A percentile compares a stretch with the other conserved stretches of the same genome.
phyloP scores from a whole-genome alignment of 2,113 vertebrate species.

The Eleginops maclovinus region DNA sequence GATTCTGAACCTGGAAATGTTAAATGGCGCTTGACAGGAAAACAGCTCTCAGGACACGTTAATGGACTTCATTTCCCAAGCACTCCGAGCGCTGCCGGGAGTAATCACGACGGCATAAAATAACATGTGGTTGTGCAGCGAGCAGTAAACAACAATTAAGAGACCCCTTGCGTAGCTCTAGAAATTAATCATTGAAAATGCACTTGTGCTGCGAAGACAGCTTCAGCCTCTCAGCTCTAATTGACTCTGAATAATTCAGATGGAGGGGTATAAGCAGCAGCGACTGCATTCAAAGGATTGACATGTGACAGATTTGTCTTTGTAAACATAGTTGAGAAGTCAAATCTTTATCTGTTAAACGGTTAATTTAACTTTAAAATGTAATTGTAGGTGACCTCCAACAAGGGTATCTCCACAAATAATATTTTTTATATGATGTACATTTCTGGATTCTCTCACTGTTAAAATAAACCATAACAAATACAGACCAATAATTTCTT shows the following conservation, averaged over 20 bases:
- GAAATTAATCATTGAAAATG: slow-evolving; percentile 79
- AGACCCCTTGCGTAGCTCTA: slow-evolving; percentile 68
- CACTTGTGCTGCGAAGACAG: slow-evolving; percentile 67
- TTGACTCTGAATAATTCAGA: slow-evolving; percentile 82
- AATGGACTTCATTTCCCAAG: slow-evolving; percentile 74
- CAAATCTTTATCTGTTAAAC: not conserved
- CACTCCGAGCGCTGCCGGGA: slow-evolving; percentile 60
- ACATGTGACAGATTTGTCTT: slow-evolving; percentile 46
- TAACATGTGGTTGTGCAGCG: slow-evolving; percentile 66
- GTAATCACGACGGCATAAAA: slow-evolving; percentile 75
- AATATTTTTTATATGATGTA: too few relatives aligned
- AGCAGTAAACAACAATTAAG: slow-evolving; percentile 81
- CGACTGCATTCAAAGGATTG: slow-evolving; percentile 37
- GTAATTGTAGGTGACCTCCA: too few relatives aligned
- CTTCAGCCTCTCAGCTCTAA: slow-evolving; percentile 70
- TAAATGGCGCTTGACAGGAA: slow-evolving; percentile 55
- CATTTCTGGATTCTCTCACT: too few relatives aligned
- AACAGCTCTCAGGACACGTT: slow-evolving; percentile 61
- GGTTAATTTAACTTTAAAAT: too few relatives aligned
- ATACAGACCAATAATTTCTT: too few relatives aligned
- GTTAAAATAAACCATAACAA: too few relatives aligned
- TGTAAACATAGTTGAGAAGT: slow-evolving; percentile 17
- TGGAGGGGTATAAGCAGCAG: slow-evolving; percentile 48
- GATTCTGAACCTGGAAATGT: slow-evolving; percentile 52
- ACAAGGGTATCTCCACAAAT: too few relatives aligned